Conservation (phyloP, 2,113 vertebrate species). For the Cynopterus brachyotis region DNA sequence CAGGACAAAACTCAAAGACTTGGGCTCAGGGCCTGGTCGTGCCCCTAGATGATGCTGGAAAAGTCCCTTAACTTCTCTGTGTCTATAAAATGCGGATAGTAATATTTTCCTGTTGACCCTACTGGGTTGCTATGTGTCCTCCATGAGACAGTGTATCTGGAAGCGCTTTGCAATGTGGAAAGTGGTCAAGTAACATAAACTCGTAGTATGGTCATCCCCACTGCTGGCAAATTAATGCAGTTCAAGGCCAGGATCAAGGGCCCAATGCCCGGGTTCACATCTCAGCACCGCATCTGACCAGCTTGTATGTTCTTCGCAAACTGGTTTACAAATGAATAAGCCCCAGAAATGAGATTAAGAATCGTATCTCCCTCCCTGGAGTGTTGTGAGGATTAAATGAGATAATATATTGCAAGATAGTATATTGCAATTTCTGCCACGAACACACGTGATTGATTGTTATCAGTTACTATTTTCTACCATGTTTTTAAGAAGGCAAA, state of each 20-base stretch:
- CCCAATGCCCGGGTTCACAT: neutral
- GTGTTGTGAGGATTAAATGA: neutral
- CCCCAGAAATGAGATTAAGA: constrained; percentile 28
- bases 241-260: neutral
- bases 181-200: neutral
- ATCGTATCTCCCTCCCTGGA: neutral
- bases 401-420: neutral
- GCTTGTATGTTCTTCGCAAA: neutral
- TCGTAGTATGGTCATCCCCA: neutral
- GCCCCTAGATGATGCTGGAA: neutral
- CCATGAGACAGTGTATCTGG: neutral
- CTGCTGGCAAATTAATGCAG: neutral
- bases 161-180: neutral
- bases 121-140: neutral
- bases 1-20: neutral
- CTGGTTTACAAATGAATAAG: too few relatives aligned
- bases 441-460: neutral
- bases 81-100: neutral
- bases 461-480: neutral
- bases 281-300: neutral
- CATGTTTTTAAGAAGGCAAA: neutral
- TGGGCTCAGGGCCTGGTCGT: neutral
- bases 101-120: neutral
- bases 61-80: neutral
- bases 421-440: neutral